Percentiles rank a stretch among this genome's conserved stretches.
Evolutionary conservation across 2,888 invertebrate genomes (phyloP).

Genomic region (Sarcophaga carnaria): DNA sequence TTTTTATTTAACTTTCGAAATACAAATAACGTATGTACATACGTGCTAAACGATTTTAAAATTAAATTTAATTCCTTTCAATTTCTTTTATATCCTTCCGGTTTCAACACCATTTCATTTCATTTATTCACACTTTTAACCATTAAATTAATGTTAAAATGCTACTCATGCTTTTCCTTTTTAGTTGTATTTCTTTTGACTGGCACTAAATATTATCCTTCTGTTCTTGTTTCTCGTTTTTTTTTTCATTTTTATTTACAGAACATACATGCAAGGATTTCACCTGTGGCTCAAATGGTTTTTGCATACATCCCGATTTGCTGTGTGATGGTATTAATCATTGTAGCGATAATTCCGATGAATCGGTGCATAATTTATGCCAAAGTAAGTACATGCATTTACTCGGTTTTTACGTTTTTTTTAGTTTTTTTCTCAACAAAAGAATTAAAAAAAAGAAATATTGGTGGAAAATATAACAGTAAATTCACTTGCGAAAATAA

Average conservation of each 20-base stretch:
- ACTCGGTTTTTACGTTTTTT: neutral
- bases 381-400: slow-evolving; percentile 86
- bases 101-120: slow-evolving; percentile 9
- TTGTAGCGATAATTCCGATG: slow-evolving; percentile 96
- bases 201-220: slow-evolving; percentile 30
- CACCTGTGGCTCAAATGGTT: slow-evolving; percentile 92
- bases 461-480: neutral
- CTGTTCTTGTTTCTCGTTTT: neutral
- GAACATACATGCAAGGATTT: slow-evolving; percentile 95
- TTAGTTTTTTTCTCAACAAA: neutral
- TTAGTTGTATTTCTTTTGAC: neutral
- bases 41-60: neutral
- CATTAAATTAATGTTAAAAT: slow-evolving; percentile 23
- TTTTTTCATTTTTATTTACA: slow-evolving; percentile 81
- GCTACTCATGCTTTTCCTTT: neutral
- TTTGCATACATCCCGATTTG: slow-evolving; percentile 95
- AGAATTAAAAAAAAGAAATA: neutral
- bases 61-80: neutral
- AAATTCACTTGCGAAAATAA: slow-evolving; percentile 12
- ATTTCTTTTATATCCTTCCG: neutral
- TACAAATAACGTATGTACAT: neutral
- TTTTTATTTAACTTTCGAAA: too few species aligned
- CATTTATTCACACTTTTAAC: slow-evolving; percentile 8
- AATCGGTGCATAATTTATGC: slow-evolving; percentile 92
- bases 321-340: slow-evolving; percentile 96